A percentile compares a stretch with the other conserved stretches of the same genome.
These are phyloP conservation scores for Pseudomyrmex pallidus DNA, from an alignment of 1,140 invertebrate genomes.

Conservation along the genomic window DNA sequence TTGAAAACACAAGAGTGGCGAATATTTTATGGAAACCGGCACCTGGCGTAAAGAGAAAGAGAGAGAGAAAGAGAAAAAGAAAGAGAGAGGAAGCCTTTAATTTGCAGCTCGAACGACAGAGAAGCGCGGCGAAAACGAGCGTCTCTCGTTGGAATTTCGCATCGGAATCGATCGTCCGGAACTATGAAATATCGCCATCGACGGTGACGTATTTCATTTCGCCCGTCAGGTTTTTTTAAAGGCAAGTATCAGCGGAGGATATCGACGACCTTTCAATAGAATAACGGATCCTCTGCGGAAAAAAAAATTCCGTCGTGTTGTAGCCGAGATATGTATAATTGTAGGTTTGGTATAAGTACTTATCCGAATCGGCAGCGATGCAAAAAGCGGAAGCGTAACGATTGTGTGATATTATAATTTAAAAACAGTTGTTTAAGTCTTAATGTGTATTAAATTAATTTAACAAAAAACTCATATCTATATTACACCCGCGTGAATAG, in stretches of 20 bases:
- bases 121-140: slow-evolving; percentile 19
- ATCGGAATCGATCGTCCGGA: slow-evolving; percentile 69
- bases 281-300: slow-evolving; percentile 62
- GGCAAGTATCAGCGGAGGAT: slow-evolving; percentile 67
- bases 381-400: background rate
- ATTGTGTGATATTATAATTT: slow-evolving; percentile 30
- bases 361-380: background rate
- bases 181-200: slow-evolving; percentile 71
- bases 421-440: background rate
- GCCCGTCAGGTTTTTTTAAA: slow-evolving; percentile 67
- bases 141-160: slow-evolving; percentile 62
- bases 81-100: slow-evolving; percentile 55
- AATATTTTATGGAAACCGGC: slow-evolving; percentile 31
- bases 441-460: slow-evolving; percentile 47
- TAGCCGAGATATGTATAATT: slow-evolving; percentile 42
- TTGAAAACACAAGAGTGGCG: slow-evolving; percentile 5
- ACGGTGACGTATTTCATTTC: slow-evolving; percentile 73
- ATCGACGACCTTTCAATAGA: slow-evolving; percentile 72
- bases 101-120: slow-evolving; percentile 55
- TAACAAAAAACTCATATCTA: background rate
- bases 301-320: slow-evolving; percentile 55
- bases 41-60: background rate
- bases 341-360: slow-evolving; percentile 46
- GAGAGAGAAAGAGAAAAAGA: too few relatives aligned
- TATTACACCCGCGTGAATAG: too few relatives aligned